Base-by-base conservation (phyloP, 2,888 invertebrate species). In the Eristalinus aeneus region DNA sequence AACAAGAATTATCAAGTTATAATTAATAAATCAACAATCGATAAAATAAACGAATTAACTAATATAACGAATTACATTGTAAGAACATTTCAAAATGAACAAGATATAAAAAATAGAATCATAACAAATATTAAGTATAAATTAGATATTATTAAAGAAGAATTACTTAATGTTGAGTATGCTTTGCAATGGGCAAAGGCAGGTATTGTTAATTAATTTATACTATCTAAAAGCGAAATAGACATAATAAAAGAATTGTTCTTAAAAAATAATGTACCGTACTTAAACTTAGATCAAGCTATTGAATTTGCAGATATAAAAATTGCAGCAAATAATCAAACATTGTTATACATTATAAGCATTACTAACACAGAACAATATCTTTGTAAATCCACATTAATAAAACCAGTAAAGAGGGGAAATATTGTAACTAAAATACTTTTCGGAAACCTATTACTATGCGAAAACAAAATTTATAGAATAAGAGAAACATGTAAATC, bases 21-120 rank as follows among this genome's bases (percentile, higher is more conserved):
- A 32, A 71, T 77, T n/a, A 71, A 65, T 39, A 56, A 65, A 23
- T 11, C 27, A 32, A 46, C 46, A 69, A 63, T 56, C 22, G 71
- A 77, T 46, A 73, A 60, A n/a, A 58, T 79, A 61, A 79, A 79
- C 27, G 65, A 79, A 36, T 34, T 79, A 10, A 68, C 73, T 6
- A 54, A 68, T 36, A 23, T 67, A 8, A 36, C 67, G 11, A 54
- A 67, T 54, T 9, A 31, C 31, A 77, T 60, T 1, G 16, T 34
- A 65, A 67, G 39, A 22, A 46, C n/a, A n/a, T 46, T 65, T 11
- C 23, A 65, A 39, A 36, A 23, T 23, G 46, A 46, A 9, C 16
- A 27, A 65, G 34, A 34, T 63, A 46, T 23, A 64, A 39, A 36
- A 2, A 46, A 36, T 8, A 63, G 36, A 20, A 12, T 53, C 23